Evolutionary conservation across 2,888 invertebrate species (phyloP).

Genomic region (Chouioia cunea): DNA sequence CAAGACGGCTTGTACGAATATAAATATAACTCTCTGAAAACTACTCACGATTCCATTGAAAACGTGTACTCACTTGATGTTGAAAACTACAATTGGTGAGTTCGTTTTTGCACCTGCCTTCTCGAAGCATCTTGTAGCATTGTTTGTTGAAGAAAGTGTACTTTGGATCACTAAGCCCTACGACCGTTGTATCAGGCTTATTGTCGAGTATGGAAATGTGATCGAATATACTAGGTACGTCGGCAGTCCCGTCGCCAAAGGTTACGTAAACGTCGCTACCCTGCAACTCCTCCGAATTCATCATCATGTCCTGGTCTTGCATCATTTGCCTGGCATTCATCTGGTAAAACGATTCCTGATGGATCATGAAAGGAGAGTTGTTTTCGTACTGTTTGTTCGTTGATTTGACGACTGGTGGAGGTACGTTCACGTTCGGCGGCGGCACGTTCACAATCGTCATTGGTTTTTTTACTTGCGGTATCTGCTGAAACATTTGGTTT

Average conservation of each 20-base stretch:
- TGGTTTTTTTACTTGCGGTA: no score
- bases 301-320: conserved; percentile 25
- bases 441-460: no score
- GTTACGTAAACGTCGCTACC: conserved; percentile 5
- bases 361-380: conserved; percentile 1
- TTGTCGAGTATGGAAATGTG: conserved; percentile 13
- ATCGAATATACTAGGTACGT: conserved; percentile 10
- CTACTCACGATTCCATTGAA: no score
- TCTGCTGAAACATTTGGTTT: no score
- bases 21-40: no score
- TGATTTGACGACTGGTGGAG: neutral
- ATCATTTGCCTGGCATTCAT: conserved; percentile 42
- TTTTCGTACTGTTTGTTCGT: neutral
- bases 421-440: no score
- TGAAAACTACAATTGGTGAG: conserved; percentile 3
- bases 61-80: conserved; percentile 31
- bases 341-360: conserved; percentile 19
- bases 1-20: no score
- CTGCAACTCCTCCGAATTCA: neutral
- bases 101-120: conserved; percentile 22
- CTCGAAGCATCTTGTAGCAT: conserved; percentile 27
- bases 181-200: neutral
- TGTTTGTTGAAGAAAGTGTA: conserved; percentile 24
- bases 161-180: neutral
- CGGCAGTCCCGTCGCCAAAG: conserved; percentile 2